Percentiles rank a stretch among this genome's conserved stretches.
Evolutionary conservation across 2,113 vertebrate genomes (phyloP).

Genomic region (Porphyrio hochstetteri): DNA sequence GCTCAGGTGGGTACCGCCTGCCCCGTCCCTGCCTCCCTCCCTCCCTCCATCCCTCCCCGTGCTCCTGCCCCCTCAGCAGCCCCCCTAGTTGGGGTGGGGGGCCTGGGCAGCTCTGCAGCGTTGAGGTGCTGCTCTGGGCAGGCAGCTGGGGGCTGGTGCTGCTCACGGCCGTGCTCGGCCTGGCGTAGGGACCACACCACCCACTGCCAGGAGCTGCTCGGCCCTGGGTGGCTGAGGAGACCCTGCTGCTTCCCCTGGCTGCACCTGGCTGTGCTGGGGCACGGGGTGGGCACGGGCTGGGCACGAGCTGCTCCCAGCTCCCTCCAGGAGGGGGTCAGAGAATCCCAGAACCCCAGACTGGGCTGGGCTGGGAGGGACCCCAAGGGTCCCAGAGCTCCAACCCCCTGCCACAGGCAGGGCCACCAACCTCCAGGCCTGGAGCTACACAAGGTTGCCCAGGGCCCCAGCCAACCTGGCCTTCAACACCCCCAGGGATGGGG

Average conservation of each 20-base stretch:
- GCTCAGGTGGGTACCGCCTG: slow-evolving; percentile 84
- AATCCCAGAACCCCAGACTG: too few relatives aligned
- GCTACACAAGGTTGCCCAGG: too few relatives aligned
- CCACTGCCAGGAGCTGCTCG: background rate
- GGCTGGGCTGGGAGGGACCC: too few relatives aligned
- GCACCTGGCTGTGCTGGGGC: fast-evolving
- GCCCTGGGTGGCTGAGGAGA: fast-evolving
- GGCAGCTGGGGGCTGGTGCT: background rate
- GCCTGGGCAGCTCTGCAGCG: too few relatives aligned
- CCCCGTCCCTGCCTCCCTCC: background rate
- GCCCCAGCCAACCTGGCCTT: too few relatives aligned
- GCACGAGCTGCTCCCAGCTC: background rate
- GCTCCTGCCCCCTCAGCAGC: background rate
- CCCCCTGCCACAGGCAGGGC: too few relatives aligned
- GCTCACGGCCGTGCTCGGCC: background rate
- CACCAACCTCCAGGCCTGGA: too few relatives aligned
- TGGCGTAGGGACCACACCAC: too few relatives aligned
- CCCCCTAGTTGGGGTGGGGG: background rate
- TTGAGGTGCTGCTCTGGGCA: background rate
- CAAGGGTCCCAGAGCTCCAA: too few relatives aligned
- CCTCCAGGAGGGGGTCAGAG: background rate
- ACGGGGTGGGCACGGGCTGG: too few relatives aligned
- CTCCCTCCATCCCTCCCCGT: too few relatives aligned
- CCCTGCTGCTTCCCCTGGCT: background rate
- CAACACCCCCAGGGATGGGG: too few relatives aligned